Evolutionary conservation across 2,888 invertebrate genomes (phyloP), one percentile per base, ranked within the genome.

Genomic region (Drosophila flavopinicola): DNA sequence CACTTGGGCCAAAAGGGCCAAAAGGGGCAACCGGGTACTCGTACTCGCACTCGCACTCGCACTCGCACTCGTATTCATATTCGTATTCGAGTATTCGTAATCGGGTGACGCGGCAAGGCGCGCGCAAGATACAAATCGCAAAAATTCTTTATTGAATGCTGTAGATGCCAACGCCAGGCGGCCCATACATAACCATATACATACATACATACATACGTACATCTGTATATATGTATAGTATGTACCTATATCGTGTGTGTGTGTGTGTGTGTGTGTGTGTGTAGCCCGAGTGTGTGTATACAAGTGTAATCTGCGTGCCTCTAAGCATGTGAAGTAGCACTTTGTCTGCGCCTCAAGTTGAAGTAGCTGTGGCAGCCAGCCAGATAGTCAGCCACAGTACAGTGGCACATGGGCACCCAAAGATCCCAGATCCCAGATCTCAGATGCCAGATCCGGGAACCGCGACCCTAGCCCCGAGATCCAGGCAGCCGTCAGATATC

Each of bases 61-160:
- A 49, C n/a, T n/a, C n/a, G n/a, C n/a, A n/a, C n/a, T n/a, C n/a
- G n/a, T n/a, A n/a, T n/a, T n/a, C n/a, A n/a, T 59, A 48, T 38
- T 48, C 10, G 24, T 45, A 51, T 51, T 30, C 6, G 45, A 35
- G 60, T 59, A 47, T 73, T 51, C 30, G 47, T 51, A 41, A 38
- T 53, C 56, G 76, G 67, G 66, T 60, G 75, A 76, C 54, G 78
- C 60, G 75, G 66, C 58, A 64, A 61, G 59, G 74, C 66, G 60
- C 61, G 51, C 57, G 63, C 47, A 35, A 84, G 87, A 84, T 84
- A 87, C 68, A 85, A 87, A 85, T 85, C 84, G 82, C 84, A 85
- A 85, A 87, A 75, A 86, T 82, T 83, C 79, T 76, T 84, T 85
- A 87, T 86, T 85, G 84, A 84, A 84, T 83, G 78, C 74, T 87